Evolutionary conservation across 1,140 invertebrate genomes (phyloP), one percentile per base, ranked within the genome.

Genomic region (Nephila pilipes): DNA sequence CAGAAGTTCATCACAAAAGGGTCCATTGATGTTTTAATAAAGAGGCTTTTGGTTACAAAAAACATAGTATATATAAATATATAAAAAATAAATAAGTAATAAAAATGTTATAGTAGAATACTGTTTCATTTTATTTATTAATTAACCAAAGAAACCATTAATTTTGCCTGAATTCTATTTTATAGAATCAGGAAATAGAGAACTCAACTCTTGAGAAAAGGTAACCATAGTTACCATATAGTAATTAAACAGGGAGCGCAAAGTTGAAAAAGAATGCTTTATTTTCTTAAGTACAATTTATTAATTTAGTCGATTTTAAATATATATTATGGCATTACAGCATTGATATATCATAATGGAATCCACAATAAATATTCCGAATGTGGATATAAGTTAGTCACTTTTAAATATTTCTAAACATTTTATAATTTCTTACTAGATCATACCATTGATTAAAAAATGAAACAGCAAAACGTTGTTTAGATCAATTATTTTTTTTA

Each of bases 311-410:
- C 36, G 0, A 5, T 75, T 75, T 36, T 18, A 36, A 16, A 5
- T 36, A 18, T 32, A 14, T 36, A 4, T 36, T 32, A 1, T 36
- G 14, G 1, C 0, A 18, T 75, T 75, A 36, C 29, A 18, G 18
- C 69, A 36, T 75, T 22, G 22, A 36, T 16, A 65, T 14, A 22
- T 88, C 1, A 1, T 25, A 2, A 65, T 88, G 85, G 58, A 65
- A 25, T 1, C 18, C n/a, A 69, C 8, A 65, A 22, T 38, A 65
- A 65, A 38, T 54, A 69, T 88, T 58, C 58, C 60, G 22, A 65
- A 0, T 69, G 58, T 88, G n/a, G 58, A 65, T 29, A 22, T 88
- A 18, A 88, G 85, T 88, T 38, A 69, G 36, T 88, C 25, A 16
- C 29, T 36, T 85, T 60, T 85, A 4, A 60, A 85, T 55, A n/a